Evolutionary conservation across 2,797 vertebrate genomes (phyloP).

Genomic region (Caiman crocodilus): DNA sequence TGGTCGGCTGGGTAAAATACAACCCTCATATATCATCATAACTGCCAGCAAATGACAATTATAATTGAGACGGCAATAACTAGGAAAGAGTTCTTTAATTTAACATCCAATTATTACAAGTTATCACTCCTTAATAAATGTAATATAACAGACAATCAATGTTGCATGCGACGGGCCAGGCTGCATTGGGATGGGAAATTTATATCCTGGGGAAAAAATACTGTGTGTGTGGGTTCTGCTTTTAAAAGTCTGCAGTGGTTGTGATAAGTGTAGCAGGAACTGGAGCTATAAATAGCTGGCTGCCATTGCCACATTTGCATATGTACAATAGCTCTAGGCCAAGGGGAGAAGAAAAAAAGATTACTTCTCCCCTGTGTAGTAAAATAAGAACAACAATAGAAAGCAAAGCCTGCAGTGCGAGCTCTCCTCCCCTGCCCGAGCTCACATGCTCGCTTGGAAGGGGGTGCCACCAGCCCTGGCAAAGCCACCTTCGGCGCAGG

Average conservation of each 20-base stretch:
- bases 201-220: slow-evolving; percentile 84
- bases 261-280: slow-evolving; percentile 81
- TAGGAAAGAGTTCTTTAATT: slow-evolving; percentile 98
- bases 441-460: slow-evolving; percentile 43
- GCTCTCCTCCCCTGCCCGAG: slow-evolving; percentile 36
- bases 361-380: slow-evolving; percentile 65
- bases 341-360: slow-evolving; percentile 68
- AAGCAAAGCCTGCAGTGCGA: slow-evolving; percentile 38
- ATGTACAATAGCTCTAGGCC: slow-evolving; percentile 84
- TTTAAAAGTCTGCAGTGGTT: slow-evolving; percentile 80
- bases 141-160: slow-evolving; percentile 99
- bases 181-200: slow-evolving; percentile 86
- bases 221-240: slow-evolving; percentile 72
- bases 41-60: slow-evolving; percentile 98
- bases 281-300: slow-evolving; percentile 83
- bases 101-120: slow-evolving; percentile 99
- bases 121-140: slow-evolving; percentile 99
- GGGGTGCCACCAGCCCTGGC: slow-evolving; percentile 53
- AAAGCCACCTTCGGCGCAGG: slow-evolving; percentile 56
- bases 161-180: slow-evolving; percentile 93
- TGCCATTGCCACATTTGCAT: slow-evolving; percentile 84
- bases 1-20: slow-evolving; percentile 96
- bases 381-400: slow-evolving; percentile 62
- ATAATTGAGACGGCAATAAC: slow-evolving; percentile 99
- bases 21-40: slow-evolving; percentile 99